phyloP scores from a whole-genome alignment of 2,888 invertebrate species.

The Galerucella calmariensis region DNA sequence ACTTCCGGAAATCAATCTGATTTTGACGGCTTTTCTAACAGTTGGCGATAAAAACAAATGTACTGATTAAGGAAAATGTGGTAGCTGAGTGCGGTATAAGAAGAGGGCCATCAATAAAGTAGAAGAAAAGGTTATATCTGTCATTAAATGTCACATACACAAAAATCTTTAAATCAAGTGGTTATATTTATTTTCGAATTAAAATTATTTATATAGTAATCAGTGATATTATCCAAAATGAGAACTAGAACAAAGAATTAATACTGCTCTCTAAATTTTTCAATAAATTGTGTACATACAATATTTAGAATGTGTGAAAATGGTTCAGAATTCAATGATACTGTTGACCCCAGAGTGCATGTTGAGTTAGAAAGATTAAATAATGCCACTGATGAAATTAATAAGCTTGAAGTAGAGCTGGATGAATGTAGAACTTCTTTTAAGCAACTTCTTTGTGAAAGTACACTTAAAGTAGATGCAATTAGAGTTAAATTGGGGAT shows the following conservation, averaged over 20 bases:
- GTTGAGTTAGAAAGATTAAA: conserved; percentile 90
- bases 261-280: background rate
- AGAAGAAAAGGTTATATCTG: background rate
- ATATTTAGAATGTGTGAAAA: conserved; percentile 68
- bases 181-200: background rate
- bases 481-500: conserved; percentile 84
- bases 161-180: background rate
- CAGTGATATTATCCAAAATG: conserved; percentile 2
- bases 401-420: conserved; percentile 88
- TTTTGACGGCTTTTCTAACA: too few species aligned
- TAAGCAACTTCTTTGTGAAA: conserved; percentile 83
- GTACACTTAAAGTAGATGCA: conserved; percentile 82
- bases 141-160: background rate
- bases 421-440: conserved; percentile 88
- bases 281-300: background rate
- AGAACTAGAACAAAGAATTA: background rate
- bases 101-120: background rate
- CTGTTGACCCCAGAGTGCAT: conserved; percentile 85
- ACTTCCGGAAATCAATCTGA: too few species aligned
- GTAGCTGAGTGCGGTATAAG: background rate
- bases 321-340: conserved; percentile 72
- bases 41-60: too few species aligned
- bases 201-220: background rate
- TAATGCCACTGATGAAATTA: conserved; percentile 92
- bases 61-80: too few species aligned